Conservation (phyloP, 37 sponge, comb jelly and placozoan genomes). For the Amphimedon queenslandica region DNA sequence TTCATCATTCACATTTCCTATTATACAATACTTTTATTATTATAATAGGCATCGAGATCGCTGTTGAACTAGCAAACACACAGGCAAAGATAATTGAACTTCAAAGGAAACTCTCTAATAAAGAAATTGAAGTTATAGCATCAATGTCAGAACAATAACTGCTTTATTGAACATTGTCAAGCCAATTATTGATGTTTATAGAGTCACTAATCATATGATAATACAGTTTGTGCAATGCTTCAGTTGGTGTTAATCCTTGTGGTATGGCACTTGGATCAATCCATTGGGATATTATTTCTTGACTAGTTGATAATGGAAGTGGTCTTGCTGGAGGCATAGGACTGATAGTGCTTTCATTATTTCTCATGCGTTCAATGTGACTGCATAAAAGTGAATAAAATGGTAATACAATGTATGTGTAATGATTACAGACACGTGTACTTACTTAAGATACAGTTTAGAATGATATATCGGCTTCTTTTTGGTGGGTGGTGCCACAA, state of each 20-base stretch:
- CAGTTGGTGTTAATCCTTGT: neutral
- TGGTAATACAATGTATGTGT: too few species aligned
- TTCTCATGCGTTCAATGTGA: slow-evolving; percentile 9
- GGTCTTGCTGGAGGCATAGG: neutral
- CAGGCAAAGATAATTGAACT: too few species aligned
- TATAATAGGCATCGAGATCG: too few species aligned
- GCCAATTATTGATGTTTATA: neutral
- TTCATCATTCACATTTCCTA: too few species aligned
- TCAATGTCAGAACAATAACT: too few species aligned
- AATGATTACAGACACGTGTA: too few species aligned
- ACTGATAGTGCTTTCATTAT: neutral
- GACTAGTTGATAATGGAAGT: neutral
- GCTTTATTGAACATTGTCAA: too few species aligned
- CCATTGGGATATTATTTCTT: neutral
- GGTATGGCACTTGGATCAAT: neutral
- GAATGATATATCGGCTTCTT: slow-evolving; percentile 19
- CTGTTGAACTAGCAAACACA: too few species aligned
- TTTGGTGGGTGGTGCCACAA: slow-evolving; percentile 27
- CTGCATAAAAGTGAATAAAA: too few species aligned
- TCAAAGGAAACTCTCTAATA: too few species aligned
- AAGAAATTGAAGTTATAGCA: too few species aligned
- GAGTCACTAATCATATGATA: neutral
- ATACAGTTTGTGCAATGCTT: neutral
- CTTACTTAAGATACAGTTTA: slow-evolving; percentile 38
- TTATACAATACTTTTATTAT: too few species aligned